Base-by-base conservation (phyloP, 2,113 vertebrate species). In the Sciurus niger region DNA sequence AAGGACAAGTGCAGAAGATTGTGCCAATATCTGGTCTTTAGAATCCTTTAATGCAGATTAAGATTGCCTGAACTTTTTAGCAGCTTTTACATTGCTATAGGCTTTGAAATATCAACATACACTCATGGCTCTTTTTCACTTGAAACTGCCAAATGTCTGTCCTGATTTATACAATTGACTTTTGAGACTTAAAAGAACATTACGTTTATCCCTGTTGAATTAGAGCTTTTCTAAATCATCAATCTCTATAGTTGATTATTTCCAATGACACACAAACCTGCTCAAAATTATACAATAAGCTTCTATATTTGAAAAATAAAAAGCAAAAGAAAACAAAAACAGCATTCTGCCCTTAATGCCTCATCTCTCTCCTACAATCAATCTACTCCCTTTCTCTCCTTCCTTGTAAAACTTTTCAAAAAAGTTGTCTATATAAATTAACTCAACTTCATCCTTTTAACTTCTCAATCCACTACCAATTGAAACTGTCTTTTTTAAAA, bases 231-330 rank as follows among this genome's bases (percentile, higher is more conserved):
- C 79, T 46, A 83, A 94, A 55, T 90, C 43, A 94, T 48, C 34
- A 84, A 10, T 77, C 63, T 94, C 53, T 92, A 55, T 77, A 89
- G 74, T 20, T 94, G 89, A 77, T 89, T 74, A 85, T 63, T 97
- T 92, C 68, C 53, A 87, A 0, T 28, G 70, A 82, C 25, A 92
- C 0, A 80, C 18, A 89, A 77, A 83, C 20, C 25, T 51, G 46
- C 74, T 90, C 40, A 80, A 83, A 89, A 58, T 67, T 51, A 22
- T 22, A 74, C 67, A 92, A 74, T 8, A 53, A 67, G 16, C 17
- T 78, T 89, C 48, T 48, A 37, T 58, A 88, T 82, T 74, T 46
- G 43, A 51, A 77, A 79, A 18, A 30, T 60, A 63, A 95, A 79
- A 82, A 65, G 37, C 6, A 48, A 18, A 79, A 65, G 37, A 86